Conservation (phyloP, 2,888 invertebrate genomes). For the Agriopis aurantiaria region DNA sequence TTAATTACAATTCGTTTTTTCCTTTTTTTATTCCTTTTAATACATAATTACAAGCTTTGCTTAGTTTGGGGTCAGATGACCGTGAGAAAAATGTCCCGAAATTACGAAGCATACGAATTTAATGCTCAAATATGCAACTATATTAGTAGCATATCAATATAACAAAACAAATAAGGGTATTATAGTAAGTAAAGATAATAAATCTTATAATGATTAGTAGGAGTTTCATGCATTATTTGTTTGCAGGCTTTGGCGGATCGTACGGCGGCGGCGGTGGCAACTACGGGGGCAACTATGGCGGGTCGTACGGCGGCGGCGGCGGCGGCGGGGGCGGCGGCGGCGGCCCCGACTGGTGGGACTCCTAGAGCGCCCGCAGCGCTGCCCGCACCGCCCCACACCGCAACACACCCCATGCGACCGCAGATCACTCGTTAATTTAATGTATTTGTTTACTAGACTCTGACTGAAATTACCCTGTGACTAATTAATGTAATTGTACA, state of each 20-base stretch:
- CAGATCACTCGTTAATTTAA: conserved; percentile 57
- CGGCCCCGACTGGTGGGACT: conserved; percentile 84
- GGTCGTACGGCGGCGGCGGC: conserved; percentile 75
- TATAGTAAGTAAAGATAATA: too few relatives aligned
- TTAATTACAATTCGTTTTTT: too few relatives aligned
- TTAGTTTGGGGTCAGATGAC: too few relatives aligned
- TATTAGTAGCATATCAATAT: too few relatives aligned
- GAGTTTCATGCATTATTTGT: too few relatives aligned
- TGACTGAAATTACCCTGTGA: conserved; percentile 78
- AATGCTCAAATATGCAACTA: too few relatives aligned
- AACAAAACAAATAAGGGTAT: too few relatives aligned
- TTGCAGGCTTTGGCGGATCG: conserved; percentile 68
- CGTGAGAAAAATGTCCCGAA: too few relatives aligned
- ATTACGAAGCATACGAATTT: too few relatives aligned
- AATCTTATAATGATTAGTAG: too few relatives aligned
- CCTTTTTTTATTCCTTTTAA: too few relatives aligned
- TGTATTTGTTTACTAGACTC: conserved; percentile 60
- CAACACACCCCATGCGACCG: conserved; percentile 31
- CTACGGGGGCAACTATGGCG: conserved; percentile 80
- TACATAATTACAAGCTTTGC: too few relatives aligned
- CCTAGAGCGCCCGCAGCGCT: conserved; percentile 60
- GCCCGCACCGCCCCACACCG: conserved; percentile 42
- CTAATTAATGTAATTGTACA: conserved; percentile 53
- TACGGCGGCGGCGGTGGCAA: conserved; percentile 75
- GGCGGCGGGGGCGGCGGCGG: conserved; percentile 81